phyloP scores from a whole-genome alignment of 1,140 invertebrate genomes.

The Drosophila repleta region DNA sequence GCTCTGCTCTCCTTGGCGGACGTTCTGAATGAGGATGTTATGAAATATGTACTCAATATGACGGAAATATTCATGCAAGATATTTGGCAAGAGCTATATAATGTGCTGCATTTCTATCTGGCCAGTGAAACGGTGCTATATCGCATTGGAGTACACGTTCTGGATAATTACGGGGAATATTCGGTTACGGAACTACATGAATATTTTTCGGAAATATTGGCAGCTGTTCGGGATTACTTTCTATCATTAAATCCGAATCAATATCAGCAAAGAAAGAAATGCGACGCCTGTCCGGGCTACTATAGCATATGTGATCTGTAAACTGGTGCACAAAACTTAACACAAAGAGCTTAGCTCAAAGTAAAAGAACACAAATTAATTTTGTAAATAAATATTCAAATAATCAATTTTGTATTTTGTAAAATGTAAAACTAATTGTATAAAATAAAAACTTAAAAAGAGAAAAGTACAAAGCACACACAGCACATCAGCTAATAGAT shows the following conservation, averaged over 20 bases:
- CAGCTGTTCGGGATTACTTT: constrained; percentile 35
- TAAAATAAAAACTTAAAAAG: constrained; percentile 62
- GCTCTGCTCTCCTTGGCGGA: constrained; percentile 34
- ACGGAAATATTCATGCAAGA: constrained; percentile 38
- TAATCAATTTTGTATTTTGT: constrained; percentile 54
- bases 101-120: constrained; percentile 47
- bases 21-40: not conserved
- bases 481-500: constrained; percentile 20
- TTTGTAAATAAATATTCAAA: constrained; percentile 55
- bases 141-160: constrained; percentile 27
- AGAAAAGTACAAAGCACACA: constrained; percentile 26
- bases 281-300: constrained; percentile 43
- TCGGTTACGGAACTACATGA: not conserved
- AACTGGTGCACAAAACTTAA: constrained; percentile 10
- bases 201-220: constrained; percentile 14
- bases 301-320: constrained; percentile 39
- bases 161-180: not conserved
- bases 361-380: constrained; percentile 14
- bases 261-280: constrained; percentile 23
- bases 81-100: constrained; percentile 39
- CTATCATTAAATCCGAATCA: constrained; percentile 64
- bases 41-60: constrained; percentile 33
- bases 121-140: constrained; percentile 56
- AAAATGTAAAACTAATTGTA: constrained; percentile 50
- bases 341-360: not conserved